Conservation (phyloP, 1,140 invertebrate species). For the Eupristina koningsbergeri region DNA sequence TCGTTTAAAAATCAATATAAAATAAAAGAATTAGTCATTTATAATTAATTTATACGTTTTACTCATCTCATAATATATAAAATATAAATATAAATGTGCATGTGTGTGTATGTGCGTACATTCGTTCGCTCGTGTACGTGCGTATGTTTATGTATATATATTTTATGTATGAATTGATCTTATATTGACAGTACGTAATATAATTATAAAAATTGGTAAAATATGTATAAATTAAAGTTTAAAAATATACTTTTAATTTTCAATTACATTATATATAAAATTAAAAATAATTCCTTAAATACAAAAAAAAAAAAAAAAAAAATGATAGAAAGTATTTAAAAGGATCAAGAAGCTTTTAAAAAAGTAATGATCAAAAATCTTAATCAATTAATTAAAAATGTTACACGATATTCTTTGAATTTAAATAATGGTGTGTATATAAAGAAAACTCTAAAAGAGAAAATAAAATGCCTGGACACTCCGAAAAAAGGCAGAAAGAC, state of each 20-base stretch:
- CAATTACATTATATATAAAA: background rate
- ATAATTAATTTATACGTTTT: too few species aligned
- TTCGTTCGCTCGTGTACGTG: too few species aligned
- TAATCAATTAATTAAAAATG: background rate
- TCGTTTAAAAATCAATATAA: background rate
- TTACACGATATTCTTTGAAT: background rate
- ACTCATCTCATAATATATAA: too few species aligned
- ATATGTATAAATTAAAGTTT: background rate
- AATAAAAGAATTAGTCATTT: too few species aligned
- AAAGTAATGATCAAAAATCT: background rate
- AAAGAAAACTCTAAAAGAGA: background rate
- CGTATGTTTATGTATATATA: too few species aligned
- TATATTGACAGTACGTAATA: too few species aligned
- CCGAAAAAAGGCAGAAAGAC: conserved; percentile 10
- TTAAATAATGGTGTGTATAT: background rate
- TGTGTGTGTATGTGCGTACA: too few species aligned
- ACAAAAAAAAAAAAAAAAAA: too few species aligned
- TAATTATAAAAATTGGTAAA: too few species aligned
- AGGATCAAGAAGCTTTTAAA: background rate
- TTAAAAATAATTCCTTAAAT: background rate
- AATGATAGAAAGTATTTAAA: background rate
- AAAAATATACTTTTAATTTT: background rate
- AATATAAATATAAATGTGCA: too few species aligned
- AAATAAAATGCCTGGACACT: background rate
- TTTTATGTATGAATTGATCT: too few species aligned